A percentile compares a stretch with the other conserved stretches of the same genome.
Conservation (phyloP, 2,797 vertebrate species). For the Spinibarbus caldwelli region DNA sequence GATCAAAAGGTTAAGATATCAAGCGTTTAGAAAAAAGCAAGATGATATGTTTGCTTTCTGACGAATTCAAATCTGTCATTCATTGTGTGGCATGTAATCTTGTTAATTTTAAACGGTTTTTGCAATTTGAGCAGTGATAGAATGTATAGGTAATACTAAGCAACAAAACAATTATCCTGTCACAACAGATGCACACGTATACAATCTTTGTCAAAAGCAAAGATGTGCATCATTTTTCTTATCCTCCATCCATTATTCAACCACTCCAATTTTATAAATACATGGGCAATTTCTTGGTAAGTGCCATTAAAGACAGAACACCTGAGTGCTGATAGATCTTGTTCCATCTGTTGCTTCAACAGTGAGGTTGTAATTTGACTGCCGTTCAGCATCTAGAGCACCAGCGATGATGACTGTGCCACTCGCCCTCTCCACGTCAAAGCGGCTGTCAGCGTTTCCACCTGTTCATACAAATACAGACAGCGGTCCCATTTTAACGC, state of each 20-base stretch:
- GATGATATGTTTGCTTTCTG: slow-evolving; percentile 4
- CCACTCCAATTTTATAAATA: slow-evolving; percentile 12
- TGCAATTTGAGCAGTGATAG: background rate
- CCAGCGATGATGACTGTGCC: slow-evolving; percentile 84
- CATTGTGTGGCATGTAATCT: slow-evolving; percentile 1
- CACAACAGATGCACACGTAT: slow-evolving; percentile 12
- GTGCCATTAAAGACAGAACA: slow-evolving; percentile 41
- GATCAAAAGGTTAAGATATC: background rate
- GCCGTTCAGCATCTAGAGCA: slow-evolving; percentile 85
- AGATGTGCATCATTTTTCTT: slow-evolving; percentile 17
- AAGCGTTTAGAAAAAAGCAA: background rate
- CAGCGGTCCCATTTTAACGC: slow-evolving; percentile 57
- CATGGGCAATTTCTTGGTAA: slow-evolving; percentile 23
- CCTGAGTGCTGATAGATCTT: slow-evolving; percentile 66
- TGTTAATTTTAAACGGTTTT: slow-evolving; percentile 1
- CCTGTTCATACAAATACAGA: slow-evolving; percentile 72
- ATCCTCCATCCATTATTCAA: slow-evolving; percentile 34
- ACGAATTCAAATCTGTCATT: background rate
- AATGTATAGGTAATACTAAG: background rate
- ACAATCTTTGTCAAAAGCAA: slow-evolving; percentile 19
- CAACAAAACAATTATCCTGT: slow-evolving; percentile 27
- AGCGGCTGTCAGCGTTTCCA: slow-evolving; percentile 84
- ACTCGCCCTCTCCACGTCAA: slow-evolving; percentile 85
- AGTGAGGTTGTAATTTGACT: slow-evolving; percentile 86
- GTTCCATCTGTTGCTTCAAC: slow-evolving; percentile 87